Evolutionary conservation across 2,888 invertebrate species (phyloP).

Genomic region (Protophormia terraenovae): DNA sequence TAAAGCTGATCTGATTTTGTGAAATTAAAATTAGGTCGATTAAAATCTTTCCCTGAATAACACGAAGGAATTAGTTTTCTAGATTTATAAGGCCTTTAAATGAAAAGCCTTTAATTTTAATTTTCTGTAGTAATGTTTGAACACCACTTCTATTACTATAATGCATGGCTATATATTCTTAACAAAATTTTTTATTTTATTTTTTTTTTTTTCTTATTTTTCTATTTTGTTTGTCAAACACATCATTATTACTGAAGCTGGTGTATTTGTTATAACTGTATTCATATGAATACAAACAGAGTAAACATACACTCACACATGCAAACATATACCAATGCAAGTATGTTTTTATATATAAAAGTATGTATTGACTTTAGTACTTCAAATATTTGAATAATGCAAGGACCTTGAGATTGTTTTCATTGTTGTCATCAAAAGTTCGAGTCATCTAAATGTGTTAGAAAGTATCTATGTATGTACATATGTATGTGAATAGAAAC

Average conservation of each 20-base stretch:
- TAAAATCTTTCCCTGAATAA: no score
- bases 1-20: no score
- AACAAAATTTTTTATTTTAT: background rate
- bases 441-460: background rate
- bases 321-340: background rate
- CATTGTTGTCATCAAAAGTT: constrained; percentile 56
- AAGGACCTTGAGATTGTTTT: constrained; percentile 61
- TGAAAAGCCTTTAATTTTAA: no score
- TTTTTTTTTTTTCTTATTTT: constrained; percentile 7
- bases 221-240: constrained; percentile 51
- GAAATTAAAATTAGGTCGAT: no score
- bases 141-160: constrained; percentile 14
- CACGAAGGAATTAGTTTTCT: no score
- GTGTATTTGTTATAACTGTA: background rate
- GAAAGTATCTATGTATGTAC: background rate
- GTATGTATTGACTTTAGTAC: constrained; percentile 55
- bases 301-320: background rate
- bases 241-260: constrained; percentile 44
- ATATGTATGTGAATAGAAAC: background rate
- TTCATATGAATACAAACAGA: background rate
- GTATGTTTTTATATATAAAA: background rate
- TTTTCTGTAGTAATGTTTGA: no score
- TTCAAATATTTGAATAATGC: constrained; percentile 60
- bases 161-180: background rate
- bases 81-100: background rate